Base-by-base conservation (phyloP, 2,888 invertebrate genomes). In the Coelopa pilipes region DNA sequence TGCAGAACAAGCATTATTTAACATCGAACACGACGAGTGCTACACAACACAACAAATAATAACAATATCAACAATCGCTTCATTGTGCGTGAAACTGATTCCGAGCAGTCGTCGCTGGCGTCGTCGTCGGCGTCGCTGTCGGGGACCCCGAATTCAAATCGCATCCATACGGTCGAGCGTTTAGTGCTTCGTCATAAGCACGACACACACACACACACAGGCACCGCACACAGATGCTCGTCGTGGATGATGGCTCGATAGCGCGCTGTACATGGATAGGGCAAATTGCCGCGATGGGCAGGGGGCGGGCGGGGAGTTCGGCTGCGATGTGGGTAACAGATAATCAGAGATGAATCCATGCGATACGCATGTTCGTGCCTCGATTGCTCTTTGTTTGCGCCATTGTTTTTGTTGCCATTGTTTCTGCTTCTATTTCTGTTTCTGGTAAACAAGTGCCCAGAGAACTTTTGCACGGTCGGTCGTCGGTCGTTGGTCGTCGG, bases 121-220 rank as follows among this genome's bases (percentile, higher is more conserved):
- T 57, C 59, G 49, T n/a, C 67, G 21, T 67, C 13, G n/a, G 21
- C 79, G 76, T 77, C 76, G 78, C 75, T 73, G 72, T 70, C 67
- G 77, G 70, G 77, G 73, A 34, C 21, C 24, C 15, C 66, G 66
- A 66, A 46, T 49, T 66, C 15, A 66, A 66, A 66, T 66, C 49
- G 66, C 77, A 80, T 83, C 82, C 82, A 82, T 82, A 83, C 79
- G 83, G 82, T 83, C 82, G 80, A 79, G 78, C 81, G 82, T 82
- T 82, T 80, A 80, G 80, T 82, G 79, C 82, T 82, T 79, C 82
- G 82, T 82, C 82, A 82, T 77, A 81, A 82, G 80, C 21, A 80
- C 78, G 72, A 67, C 53, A 74, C 73, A 68, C 74, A 62, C 19
- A 53, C 59, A 59, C 24, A 55, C 47, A 72, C 63, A 19, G 55